Evolutionary conservation across 2,113 vertebrate species (phyloP), one percentile per base, ranked within the genome.

Genomic region (Isurus oxyrinchus): DNA sequence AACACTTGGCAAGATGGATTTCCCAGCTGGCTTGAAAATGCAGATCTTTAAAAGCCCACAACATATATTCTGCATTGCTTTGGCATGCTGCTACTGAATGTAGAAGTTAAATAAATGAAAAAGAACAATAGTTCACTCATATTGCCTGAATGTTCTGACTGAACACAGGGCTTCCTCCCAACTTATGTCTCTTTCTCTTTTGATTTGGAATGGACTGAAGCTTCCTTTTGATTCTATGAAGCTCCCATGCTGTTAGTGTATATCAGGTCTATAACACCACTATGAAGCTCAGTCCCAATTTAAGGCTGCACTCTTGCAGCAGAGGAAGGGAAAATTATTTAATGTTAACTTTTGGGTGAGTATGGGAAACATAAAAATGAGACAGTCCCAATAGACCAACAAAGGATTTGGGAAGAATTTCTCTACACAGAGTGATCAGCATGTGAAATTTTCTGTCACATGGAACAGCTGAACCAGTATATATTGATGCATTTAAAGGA

Each of bases 1-100:
- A 94, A 21, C 59, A 63, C 59, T 94, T 94, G 55, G 59, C 90
- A 94, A 94, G n/a, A 63, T 88, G 49, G 86, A 25, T 88, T 88
- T 88, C 53, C 86, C 57, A 88, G 31, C 53, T 53, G 25, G 23
- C 3, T 88, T 27, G 1, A 88, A 55, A 88, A 27, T 55, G 25
- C 27, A 88, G 49, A 31, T 31, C 86, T 13, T 84, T n/a, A 84
- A n/a, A 84, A 84, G 1, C 16, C 49, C 13, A 88, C 44, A 55
- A 88, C 23, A 6, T 84, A 44, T 16, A 49, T 55, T 27, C 49
- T 88, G 86, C 86, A 88, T 55, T 53, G 23, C 86, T 88, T 57
- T 88, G 53, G 25, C 86, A 31, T 25, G 25, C 23, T 55, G 23
- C 57, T 88, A 88, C 53, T 53, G 0, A 27, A 11, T 31, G 10